phyloP scores from a whole-genome alignment of 2,797 vertebrate genomes.

The Sebastes umbrosus region DNA sequence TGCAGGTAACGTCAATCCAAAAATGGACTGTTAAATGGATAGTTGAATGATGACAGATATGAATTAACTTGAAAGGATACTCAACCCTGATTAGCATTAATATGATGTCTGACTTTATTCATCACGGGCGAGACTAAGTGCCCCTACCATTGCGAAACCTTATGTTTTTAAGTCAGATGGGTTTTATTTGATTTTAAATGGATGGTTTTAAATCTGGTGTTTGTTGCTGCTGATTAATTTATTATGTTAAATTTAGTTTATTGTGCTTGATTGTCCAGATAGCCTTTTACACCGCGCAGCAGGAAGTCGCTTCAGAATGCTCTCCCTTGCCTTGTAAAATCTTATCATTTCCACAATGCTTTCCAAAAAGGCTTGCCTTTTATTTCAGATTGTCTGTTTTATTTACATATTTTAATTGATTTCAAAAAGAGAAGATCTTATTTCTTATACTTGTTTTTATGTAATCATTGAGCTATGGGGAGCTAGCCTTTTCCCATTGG shows the following conservation, averaged over 20 bases:
- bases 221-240: slow-evolving; percentile 50
- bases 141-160: slow-evolving; percentile 15
- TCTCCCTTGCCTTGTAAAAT: slow-evolving; percentile 31
- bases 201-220: slow-evolving; percentile 12
- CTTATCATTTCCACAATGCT: slow-evolving; percentile 11
- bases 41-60: slow-evolving; percentile 17
- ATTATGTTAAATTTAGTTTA: slow-evolving; percentile 11
- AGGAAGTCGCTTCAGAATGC: slow-evolving; percentile 30
- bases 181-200: slow-evolving; percentile 27
- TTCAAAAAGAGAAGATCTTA: slow-evolving; percentile 23
- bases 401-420: slow-evolving; percentile 43
- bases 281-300: slow-evolving; percentile 36
- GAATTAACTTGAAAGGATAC: slow-evolving; percentile 31
- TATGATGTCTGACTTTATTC: slow-evolving; percentile 43
- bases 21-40: slow-evolving; percentile 25
- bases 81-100: slow-evolving; percentile 32
- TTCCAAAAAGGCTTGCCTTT: slow-evolving; percentile 32
- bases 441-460: slow-evolving; percentile 46
- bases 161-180: background rate
- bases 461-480: slow-evolving; percentile 40
- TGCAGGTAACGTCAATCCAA: slow-evolving; percentile 9
- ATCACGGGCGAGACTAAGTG: slow-evolving; percentile 20
- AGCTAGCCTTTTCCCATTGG: slow-evolving; percentile 60
- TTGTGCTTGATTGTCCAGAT: slow-evolving; percentile 18
- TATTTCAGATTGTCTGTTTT: slow-evolving; percentile 42